These are phyloP conservation scores for Sebastes hopkinsi DNA, from an alignment of 2,797 vertebrate species.

Conservation along the genomic window DNA sequence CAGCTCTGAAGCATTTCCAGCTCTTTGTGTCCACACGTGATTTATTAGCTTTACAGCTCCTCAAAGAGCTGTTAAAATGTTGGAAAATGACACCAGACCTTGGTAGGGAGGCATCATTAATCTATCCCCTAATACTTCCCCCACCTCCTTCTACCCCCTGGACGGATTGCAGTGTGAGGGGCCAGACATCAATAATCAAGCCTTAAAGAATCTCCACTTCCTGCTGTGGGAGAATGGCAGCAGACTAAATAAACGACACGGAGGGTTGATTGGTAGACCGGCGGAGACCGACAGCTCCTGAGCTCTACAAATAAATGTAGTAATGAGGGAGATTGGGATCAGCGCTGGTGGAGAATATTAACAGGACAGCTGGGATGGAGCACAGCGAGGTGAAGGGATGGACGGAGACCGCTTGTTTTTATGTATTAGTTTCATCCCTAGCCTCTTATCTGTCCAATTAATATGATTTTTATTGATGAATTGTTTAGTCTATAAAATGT, in stretches of 20 bases:
- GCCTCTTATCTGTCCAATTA: not conserved
- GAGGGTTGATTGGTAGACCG: slow-evolving; percentile 34
- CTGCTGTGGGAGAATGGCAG: slow-evolving; percentile 54
- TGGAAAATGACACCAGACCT: slow-evolving; percentile 22
- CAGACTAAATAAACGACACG: slow-evolving; percentile 64
- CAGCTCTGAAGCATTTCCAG: not conserved
- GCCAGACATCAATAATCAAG: slow-evolving; percentile 68
- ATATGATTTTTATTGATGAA: not conserved
- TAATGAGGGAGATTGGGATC: slow-evolving; percentile 49
- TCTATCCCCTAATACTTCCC: slow-evolving; percentile 8
- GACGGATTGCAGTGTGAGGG: slow-evolving; percentile 10
- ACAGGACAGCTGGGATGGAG: not conserved
- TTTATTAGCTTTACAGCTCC: not conserved
- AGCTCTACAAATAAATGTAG: slow-evolving; percentile 51
- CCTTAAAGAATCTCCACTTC: slow-evolving; percentile 63
- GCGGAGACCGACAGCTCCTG: slow-evolving; percentile 5
- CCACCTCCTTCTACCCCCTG: not conserved
- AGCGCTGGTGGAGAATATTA: not conserved
- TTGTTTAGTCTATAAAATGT: not conserved
- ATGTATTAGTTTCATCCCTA: not conserved
- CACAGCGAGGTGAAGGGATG: not conserved
- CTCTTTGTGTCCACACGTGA: not conserved
- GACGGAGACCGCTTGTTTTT: not conserved
- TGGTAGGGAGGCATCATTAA: slow-evolving; percentile 49
- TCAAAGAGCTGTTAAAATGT: not conserved